Base-by-base conservation (phyloP, 2,888 invertebrate species). In the Papilio gigon region DNA sequence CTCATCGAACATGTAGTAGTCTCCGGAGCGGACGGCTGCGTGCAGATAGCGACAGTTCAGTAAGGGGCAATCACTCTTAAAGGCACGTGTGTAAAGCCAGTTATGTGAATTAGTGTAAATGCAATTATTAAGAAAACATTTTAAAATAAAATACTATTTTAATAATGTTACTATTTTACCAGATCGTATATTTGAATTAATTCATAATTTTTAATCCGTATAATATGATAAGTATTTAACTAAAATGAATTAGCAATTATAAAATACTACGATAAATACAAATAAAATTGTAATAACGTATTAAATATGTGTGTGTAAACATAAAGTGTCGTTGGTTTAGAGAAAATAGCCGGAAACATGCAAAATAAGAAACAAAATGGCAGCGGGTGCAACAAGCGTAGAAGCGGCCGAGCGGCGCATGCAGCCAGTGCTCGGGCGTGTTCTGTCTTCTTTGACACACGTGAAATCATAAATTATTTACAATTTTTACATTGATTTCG, bases 1-100 rank as follows among this genome's bases (percentile, higher is more conserved):
- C 76, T 98, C 98, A 81, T 99, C 98, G 92, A 99, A 99, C 98
- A 99, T 98, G 92, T 98, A 99, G 92, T 99, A 99, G 90, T 99
- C 99, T 20, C 99, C 99, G 71, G 98, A 98, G 64, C 99, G 95
- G 70, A 99, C 96, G 64, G 99, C 99, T 99, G 92, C 84, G 88
- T 76, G 78, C 53, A 73, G 11, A n/a, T 50, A 61, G 12, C 17
- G 9, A 53, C 5, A 12, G 1, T 17, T 53, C n/a, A 58, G 4
- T 37, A 44, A 33, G 8, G 20, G n/a, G 14, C n/a, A 56, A n/a
- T 56, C 12, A 30, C 4, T 50, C 8, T 1, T 25, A 47, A n/a
- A 47, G 37, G 47, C 22, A 47, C 8, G 17, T 50, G 47, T 60
- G 35, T 60, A 65, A 62, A 47, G 27, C 20, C 33, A 62, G 20